phyloP scores from a whole-genome alignment of 1,140 invertebrate genomes.

The Drosophila kohkoa region DNA sequence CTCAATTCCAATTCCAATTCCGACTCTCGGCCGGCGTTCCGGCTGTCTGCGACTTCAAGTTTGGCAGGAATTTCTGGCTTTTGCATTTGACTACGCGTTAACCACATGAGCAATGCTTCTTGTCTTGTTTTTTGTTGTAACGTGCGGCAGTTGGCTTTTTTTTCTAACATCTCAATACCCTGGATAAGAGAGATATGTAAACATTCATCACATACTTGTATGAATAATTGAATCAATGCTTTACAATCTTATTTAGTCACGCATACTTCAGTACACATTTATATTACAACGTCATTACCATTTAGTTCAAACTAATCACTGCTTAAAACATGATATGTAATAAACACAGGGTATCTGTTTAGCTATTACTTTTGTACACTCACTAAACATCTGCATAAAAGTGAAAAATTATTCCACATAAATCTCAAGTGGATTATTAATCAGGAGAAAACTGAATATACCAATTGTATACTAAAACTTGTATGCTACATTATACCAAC shows the following conservation, averaged over 20 bases:
- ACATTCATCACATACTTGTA: neutral
- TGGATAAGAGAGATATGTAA: neutral
- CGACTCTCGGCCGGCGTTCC: conserved; percentile 40
- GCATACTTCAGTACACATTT: too few species aligned
- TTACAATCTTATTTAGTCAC: too few species aligned
- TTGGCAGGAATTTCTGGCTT: conserved; percentile 78
- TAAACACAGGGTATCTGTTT: neutral
- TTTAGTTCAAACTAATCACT: too few species aligned
- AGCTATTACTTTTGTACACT: neutral
- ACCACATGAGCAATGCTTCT: conserved; percentile 45
- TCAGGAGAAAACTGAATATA: neutral
- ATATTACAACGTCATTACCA: too few species aligned
- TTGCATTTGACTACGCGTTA: conserved; percentile 63
- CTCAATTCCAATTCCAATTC: neutral
- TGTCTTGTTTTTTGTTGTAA: conserved; percentile 4
- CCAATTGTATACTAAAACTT: too few species aligned
- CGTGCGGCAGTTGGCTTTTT: conserved; percentile 1
- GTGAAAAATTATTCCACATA: conserved; percentile 54
- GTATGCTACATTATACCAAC: neutral
- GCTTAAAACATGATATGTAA: too few species aligned
- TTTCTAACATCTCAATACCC: neutral
- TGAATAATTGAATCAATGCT: neutral
- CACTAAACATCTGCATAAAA: conserved; percentile 19
- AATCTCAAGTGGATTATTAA: conserved; percentile 1
- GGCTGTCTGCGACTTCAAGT: conserved; percentile 62